Base-by-base conservation (phyloP, 1,140 invertebrate genomes). In the Caenorhabditis elegans region DNA sequence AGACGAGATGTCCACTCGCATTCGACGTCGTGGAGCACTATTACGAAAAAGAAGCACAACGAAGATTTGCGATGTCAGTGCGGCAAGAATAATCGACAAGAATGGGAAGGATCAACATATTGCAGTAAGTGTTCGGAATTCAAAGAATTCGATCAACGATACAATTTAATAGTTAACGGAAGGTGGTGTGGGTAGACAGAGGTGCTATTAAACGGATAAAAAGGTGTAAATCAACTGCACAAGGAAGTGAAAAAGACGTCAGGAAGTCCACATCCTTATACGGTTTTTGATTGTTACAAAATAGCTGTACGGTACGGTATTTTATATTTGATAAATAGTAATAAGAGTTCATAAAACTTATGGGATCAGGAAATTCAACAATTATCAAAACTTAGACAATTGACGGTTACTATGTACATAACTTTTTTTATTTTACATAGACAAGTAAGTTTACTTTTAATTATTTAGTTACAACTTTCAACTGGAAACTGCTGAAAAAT, bases 21-120 rank as follows among this genome's bases (percentile, higher is more conserved):
- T 70, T 8, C 60, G 60, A 17, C 60, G 60, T 39, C 60, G 60
- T 39, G 60, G 60, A 70, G 60, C 60, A 43, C 60, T 70, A 22
- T 34, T 70, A 39, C 60, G 60, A 43, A 11, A 34, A 22, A 13
- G 60, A 22, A 70, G 60, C 19, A 70, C 60, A 22, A 39, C 60
- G 60, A 70, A 39, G 22, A 22, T 70, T 8, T 70, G 60, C 28
- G 60, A 70, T 39, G 34, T 70, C 4, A 70, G 60, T 39, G 34
- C 28, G 31, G 60, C 60, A 19, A 70, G 60, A 70, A 2, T 19
- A 0, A 22, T 19, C 1, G 26, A 70, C 4, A 17, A 17, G 3
- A 34, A 70, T 3, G 60, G 26, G 1, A 43, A 43, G 22, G 60
- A 70, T 43, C 34, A 22, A 15, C 60, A 70, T 11, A 22, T 70